phyloP scores from a whole-genome alignment of 2,113 vertebrate species.

The Trematomus loennbergii region DNA sequence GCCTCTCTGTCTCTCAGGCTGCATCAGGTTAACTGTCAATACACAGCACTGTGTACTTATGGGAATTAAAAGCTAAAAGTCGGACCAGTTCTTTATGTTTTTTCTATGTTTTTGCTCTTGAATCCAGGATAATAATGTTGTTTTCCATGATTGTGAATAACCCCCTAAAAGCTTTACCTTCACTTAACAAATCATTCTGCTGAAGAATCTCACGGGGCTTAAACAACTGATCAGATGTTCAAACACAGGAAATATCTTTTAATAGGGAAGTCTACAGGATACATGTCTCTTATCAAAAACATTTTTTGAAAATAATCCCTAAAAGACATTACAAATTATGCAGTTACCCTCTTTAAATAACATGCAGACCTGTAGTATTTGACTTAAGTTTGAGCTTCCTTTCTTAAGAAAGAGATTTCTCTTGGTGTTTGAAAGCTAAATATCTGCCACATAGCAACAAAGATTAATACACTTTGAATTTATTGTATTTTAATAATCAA shows the following conservation, averaged over 20 bases:
- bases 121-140: not conserved
- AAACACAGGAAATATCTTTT: constrained; percentile 11
- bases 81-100: too few relatives aligned
- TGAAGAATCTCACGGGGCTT: not conserved
- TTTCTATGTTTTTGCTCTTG: not conserved
- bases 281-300: not conserved
- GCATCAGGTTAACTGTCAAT: constrained; percentile 53
- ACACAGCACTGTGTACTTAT: constrained; percentile 16
- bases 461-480: too few relatives aligned
- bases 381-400: not conserved
- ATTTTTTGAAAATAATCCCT: too few relatives aligned
- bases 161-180: not conserved
- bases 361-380: too few relatives aligned
- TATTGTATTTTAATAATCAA: too few relatives aligned
- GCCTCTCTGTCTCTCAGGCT: constrained; percentile 41
- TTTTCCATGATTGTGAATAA: not conserved
- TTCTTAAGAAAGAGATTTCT: constrained; percentile 10
- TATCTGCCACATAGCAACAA: too few relatives aligned
- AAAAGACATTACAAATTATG: too few relatives aligned
- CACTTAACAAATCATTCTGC: not conserved
- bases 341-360: too few relatives aligned
- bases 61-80: not conserved
- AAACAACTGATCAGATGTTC: not conserved
- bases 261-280: not conserved
- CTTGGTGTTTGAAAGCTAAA: not conserved